Base-by-base conservation (phyloP, 2,888 invertebrate species). In the Drosophila pegasa region DNA sequence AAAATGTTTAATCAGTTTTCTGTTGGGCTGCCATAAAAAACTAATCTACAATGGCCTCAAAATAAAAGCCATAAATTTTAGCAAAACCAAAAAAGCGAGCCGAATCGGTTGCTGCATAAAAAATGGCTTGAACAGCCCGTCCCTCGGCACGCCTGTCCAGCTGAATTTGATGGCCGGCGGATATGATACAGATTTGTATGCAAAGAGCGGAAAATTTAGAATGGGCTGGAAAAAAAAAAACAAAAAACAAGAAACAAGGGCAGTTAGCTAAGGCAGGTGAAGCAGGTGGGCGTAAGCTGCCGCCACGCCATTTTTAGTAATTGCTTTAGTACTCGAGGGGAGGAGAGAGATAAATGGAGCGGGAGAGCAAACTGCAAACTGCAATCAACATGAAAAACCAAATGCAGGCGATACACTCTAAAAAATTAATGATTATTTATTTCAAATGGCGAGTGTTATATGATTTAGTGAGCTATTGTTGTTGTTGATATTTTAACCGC, bases 1-100 rank as follows among this genome's bases (percentile, higher is more conserved):
- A 38, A 57, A 64, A 43, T 68, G 71, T 82, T 83, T 84, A 84
- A 88, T 88, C 84, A 80, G 87, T 87, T 45, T 84, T 87, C 54
- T 63, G 71, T 80, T 80, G 69, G 69, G 71, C 61, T 31, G 55
- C 63, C 31, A 69, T 78, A 75, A 75, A 73, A 87, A 88, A 88
- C 85, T 87, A 80, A 87, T 84, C 85, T 68, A 62, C 63, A 62
- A 66, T 71, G 55, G 74, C 51, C 69, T 33, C 55, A 80, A 82
- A 71, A 80, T 74, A 84, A 74, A 77, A 74, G 68, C 81, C 57
- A 84, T 89, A 84, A 88, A 87, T 87, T 78, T 41, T 14, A 33
- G 22, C 18, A 43, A 16, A 6, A 18, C 2, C 47, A 27, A 31
- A 20, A 64, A 20, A 35, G 25, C 37, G 35, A 18, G n/a, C 45